Base-by-base conservation (phyloP, 2,113 vertebrate species). In the Larimichthys polyactis region DNA sequence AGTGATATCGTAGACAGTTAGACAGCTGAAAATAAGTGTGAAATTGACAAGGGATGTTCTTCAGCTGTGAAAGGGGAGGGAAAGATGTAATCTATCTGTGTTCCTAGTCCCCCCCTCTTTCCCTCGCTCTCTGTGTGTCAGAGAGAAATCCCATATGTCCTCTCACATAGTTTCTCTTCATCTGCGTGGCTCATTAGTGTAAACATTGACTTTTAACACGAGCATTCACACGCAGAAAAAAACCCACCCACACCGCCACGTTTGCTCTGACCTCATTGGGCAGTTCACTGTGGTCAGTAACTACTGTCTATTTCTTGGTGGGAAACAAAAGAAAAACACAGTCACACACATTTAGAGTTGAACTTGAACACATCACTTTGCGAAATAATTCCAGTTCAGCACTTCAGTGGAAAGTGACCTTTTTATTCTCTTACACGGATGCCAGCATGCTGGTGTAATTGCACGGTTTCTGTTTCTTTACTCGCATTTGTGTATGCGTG, bases 121-220 rank as follows among this genome's bases (percentile, higher is more conserved):
- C 16, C 5, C 43, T 65, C 55, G 20, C 11, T 58, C 52, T 79
- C 20, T 27, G 36, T 14, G 9, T 40, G 68, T 83, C 70, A 80
- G 57, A 63, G 70, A 63, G 16, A 81, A 83, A 82, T 78, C 79
- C 84, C 68, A 75, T 7, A 78, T 78, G 79, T 85, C 78, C 59
- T 71, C 75, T 78, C 69, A 43, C 66, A 81, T 68, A 77, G 58
- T 68, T 82, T 72, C 64, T 43, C 49, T 65, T 72, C 58, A 82
- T 64, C 82, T 75, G 76, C 59, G 74, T 76, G 75, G 48, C 83
- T 91, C 77, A 64, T 77, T 68, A 74, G 82, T 85, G 83, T 88
- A 90, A 89, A 87, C 85, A 79, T 75, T 72, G 59, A 71, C 67
- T 84, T 81, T 70, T 57, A 62, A 71, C 73, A 49, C 27, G 27